Percentiles rank a stretch among this genome's conserved stretches.
These are phyloP conservation scores for Myioborus miniatus DNA, from an alignment of 2,797 vertebrate species.

Conservation along the genomic window DNA sequence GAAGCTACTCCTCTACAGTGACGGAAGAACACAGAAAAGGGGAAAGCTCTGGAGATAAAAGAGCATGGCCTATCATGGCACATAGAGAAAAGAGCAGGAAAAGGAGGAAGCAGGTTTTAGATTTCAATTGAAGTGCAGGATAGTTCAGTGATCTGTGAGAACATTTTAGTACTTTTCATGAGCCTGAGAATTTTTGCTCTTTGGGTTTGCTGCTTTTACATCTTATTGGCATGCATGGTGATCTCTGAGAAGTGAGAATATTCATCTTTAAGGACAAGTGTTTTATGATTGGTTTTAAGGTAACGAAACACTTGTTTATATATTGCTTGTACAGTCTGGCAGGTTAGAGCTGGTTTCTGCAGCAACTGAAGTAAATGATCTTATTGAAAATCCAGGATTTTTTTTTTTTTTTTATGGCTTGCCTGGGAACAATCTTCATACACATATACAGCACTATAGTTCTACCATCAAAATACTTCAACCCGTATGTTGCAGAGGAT, in stretches of 20 bases:
- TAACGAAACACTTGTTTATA: neutral
- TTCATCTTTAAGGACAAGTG: neutral
- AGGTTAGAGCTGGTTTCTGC: neutral
- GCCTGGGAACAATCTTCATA: neutral
- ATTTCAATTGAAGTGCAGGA: slow-evolving; percentile 23
- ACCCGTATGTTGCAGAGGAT: neutral
- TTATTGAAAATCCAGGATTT: neutral
- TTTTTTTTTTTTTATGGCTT: neutral
- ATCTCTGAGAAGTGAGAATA: neutral
- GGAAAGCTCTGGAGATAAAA: slow-evolving; percentile 20
- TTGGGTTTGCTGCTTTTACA: neutral
- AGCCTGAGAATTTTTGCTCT: neutral
- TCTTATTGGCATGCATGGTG: neutral
- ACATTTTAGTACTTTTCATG: neutral
- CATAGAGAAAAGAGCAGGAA: neutral
- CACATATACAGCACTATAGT: neutral
- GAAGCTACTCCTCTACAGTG: slow-evolving; percentile 6
- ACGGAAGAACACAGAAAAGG: neutral
- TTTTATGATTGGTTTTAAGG: neutral
- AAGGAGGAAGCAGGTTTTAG: slow-evolving; percentile 13
- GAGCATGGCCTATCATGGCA: neutral
- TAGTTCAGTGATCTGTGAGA: slow-evolving; percentile 22
- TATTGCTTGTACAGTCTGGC: neutral
- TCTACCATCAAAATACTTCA: neutral
- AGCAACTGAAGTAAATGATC: neutral